A percentile compares a stretch with the other conserved stretches of the same genome.
Conservation (phyloP, 2,113 vertebrate genomes). For the Rostratula benghalensis region DNA sequence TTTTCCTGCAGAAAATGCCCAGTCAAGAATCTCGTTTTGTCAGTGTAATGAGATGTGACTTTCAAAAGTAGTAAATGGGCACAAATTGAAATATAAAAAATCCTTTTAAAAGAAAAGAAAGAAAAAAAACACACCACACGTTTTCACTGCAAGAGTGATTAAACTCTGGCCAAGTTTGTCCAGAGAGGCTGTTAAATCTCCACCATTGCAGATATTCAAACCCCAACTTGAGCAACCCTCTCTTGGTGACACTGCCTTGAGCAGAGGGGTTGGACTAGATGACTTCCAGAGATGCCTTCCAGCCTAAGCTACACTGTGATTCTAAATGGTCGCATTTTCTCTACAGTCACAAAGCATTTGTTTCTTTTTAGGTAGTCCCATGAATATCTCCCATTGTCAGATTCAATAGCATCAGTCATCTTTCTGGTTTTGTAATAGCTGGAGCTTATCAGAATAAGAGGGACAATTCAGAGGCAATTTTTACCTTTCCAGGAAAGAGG, state of each 20-base stretch:
- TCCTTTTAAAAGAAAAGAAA: background rate
- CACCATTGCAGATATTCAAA: background rate
- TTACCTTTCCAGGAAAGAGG: background rate
- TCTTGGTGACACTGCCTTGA: background rate
- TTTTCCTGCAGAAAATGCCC: background rate
- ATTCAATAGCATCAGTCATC: background rate
- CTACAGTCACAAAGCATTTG: background rate
- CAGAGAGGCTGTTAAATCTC: background rate
- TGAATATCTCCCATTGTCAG: background rate
- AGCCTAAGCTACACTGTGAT: background rate
- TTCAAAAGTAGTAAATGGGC: background rate
- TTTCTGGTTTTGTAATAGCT: background rate
- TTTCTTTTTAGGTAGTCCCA: background rate
- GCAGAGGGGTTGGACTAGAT: background rate
- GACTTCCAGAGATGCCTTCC: background rate
- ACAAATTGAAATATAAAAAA: background rate
- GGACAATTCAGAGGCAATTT: background rate
- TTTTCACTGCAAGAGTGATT: background rate
- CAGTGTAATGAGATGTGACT: background rate
- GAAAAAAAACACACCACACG: rapidly evolving
- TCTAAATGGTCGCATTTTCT: background rate
- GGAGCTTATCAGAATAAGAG: background rate
- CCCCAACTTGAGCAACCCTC: rapidly evolving
- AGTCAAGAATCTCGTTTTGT: background rate
- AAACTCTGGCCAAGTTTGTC: background rate